Evolutionary conservation across 2,797 vertebrate species (phyloP).

Genomic region (Xiphophorus birchmanni): DNA sequence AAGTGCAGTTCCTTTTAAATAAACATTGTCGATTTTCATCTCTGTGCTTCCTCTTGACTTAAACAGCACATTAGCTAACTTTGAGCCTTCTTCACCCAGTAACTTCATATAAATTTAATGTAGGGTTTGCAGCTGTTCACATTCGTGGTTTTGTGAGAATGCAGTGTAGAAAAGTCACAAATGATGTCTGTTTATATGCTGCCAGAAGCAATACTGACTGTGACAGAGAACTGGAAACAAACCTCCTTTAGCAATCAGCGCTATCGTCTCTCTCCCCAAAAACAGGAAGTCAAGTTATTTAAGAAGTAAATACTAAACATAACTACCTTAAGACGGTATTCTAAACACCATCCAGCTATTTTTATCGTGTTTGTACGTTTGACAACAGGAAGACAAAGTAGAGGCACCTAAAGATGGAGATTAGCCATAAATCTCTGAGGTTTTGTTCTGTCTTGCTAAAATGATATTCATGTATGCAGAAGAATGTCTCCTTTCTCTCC

Average conservation of each 20-base stretch:
- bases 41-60: too few relatives aligned
- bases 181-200: neutral
- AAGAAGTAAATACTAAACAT: neutral
- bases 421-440: conserved; percentile 50
- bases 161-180: neutral
- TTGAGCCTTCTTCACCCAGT: neutral
- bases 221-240: neutral
- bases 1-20: neutral
- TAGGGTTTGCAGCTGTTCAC: neutral
- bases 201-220: neutral
- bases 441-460: conserved; percentile 55
- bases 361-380: neutral
- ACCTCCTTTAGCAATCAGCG: neutral
- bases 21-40: neutral
- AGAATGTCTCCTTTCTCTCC: conserved; percentile 57
- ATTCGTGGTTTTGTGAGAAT: neutral
- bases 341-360: conserved; percentile 5
- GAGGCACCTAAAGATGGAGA: conserved; percentile 29
- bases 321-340: neutral
- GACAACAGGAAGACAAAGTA: conserved; percentile 18
- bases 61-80: neutral
- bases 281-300: neutral
- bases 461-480: conserved; percentile 76
- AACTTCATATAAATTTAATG: neutral
- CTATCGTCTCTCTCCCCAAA: neutral